phyloP scores from a whole-genome alignment of 2,888 invertebrate genomes.

The Ichneumoninae sp. region DNA sequence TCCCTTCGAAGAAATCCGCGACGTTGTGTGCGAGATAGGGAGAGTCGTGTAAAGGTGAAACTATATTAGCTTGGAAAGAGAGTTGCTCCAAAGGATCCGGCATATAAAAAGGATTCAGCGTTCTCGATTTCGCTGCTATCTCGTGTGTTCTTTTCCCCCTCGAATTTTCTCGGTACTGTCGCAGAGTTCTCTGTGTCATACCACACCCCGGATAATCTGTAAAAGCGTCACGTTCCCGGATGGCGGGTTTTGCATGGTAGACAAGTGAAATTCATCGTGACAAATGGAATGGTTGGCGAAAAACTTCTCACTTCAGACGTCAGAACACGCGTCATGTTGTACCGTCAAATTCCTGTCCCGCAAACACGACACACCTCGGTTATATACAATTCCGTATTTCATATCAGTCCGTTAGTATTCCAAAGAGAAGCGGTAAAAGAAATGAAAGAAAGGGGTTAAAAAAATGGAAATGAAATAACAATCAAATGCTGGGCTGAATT shows the following conservation, averaged over 20 bases:
- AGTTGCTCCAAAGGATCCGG: conserved; percentile 12
- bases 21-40: background rate
- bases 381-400: conserved; percentile 13
- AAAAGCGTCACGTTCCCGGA: conserved; percentile 26
- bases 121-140: conserved; percentile 31
- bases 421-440: background rate
- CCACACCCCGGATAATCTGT: conserved; percentile 17
- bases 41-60: conserved; percentile 8
- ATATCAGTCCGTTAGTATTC: background rate
- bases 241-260: conserved; percentile 9
- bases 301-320: conserved; percentile 52
- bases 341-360: conserved; percentile 28
- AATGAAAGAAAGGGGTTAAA: background rate
- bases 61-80: conserved; percentile 38
- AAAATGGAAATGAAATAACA: conserved; percentile 28
- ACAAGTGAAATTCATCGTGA: conserved; percentile 41
- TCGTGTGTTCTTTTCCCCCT: background rate
- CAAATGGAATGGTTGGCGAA: conserved; percentile 17
- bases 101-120: conserved; percentile 41
- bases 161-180: conserved; percentile 3
- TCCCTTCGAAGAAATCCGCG: conserved; percentile 25
- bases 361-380: background rate
- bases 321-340: conserved; percentile 2
- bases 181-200: background rate
- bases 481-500: conserved; percentile 26